Evolutionary conservation across 2,888 invertebrate species (phyloP).

Genomic region (Gryllus longicercus): DNA sequence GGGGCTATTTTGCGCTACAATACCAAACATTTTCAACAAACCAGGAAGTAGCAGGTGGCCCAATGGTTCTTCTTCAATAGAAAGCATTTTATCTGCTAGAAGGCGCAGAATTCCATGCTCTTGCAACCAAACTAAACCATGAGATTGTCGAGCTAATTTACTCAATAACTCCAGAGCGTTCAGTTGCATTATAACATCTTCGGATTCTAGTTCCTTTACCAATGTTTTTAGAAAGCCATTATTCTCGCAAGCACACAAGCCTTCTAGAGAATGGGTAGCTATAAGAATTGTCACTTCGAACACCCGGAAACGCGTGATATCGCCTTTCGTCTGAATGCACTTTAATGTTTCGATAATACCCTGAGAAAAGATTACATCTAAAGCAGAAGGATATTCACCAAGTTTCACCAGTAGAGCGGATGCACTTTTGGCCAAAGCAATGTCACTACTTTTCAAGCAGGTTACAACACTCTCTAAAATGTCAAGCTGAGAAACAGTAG

Average conservation of each 20-base stretch:
- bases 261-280: constrained; percentile 57
- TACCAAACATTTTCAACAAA: constrained; percentile 82
- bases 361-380: constrained; percentile 53
- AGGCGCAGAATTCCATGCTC: constrained; percentile 61
- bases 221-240: constrained; percentile 65
- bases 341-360: constrained; percentile 56
- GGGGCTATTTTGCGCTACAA: constrained; percentile 69
- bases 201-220: constrained; percentile 61
- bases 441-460: too few relatives aligned
- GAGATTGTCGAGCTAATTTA: constrained; percentile 63
- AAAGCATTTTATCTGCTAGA: constrained; percentile 60
- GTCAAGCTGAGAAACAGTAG: too few relatives aligned
- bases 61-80: constrained; percentile 57
- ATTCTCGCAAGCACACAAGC: constrained; percentile 58
- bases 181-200: constrained; percentile 74
- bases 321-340: constrained; percentile 56
- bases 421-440: constrained; percentile 55
- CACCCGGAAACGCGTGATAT: constrained; percentile 62
- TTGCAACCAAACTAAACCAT: constrained; percentile 72
- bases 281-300: constrained; percentile 60
- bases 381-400: constrained; percentile 49
- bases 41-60: constrained; percentile 68
- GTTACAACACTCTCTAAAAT: too few relatives aligned
- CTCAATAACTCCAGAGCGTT: constrained; percentile 77
- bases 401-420: constrained; percentile 54